Evolutionary conservation across 2,797 vertebrate species (phyloP).

Genomic region (Phalloptychus januarius): DNA sequence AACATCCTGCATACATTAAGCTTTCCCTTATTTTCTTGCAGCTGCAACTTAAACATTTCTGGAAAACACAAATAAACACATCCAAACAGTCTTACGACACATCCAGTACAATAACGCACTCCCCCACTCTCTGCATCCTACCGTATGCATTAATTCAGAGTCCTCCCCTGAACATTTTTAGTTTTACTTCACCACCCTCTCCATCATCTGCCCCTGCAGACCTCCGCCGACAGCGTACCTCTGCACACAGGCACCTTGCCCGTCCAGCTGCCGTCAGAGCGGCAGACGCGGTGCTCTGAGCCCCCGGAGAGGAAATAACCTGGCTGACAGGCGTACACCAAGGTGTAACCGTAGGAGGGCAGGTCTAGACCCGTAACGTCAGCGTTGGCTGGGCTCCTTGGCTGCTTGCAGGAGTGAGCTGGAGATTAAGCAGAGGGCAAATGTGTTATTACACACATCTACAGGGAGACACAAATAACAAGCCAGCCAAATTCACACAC

Average conservation of each 20-base stretch:
- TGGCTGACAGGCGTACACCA: conserved; percentile 94
- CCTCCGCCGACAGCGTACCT: conserved; percentile 77
- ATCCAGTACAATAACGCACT: neutral
- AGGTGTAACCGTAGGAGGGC: conserved; percentile 91
- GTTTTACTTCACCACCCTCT: conserved; percentile 14
- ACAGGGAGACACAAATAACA: conserved; percentile 17
- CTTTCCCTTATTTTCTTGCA: conserved; percentile 19
- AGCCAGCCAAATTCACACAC: conserved; percentile 6
- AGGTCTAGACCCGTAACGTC: conserved; percentile 94
- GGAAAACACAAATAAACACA: neutral
- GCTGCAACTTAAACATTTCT: conserved; percentile 21
- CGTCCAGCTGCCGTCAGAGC: conserved; percentile 94
- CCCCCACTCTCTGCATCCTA: neutral
- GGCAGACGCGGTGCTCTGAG: conserved; percentile 94
- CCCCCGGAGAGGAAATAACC: conserved; percentile 94
- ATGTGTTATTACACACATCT: conserved; percentile 28
- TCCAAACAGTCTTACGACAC: conserved; percentile 6
- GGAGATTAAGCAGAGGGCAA: conserved; percentile 57
- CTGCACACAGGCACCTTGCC: conserved; percentile 96
- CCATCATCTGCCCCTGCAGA: conserved; percentile 24
- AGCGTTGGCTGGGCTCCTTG: conserved; percentile 88
- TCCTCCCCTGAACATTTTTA: conserved; percentile 16
- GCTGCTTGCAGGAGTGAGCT: conserved; percentile 98
- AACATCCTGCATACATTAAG: conserved; percentile 31
- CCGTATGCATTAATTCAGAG: conserved; percentile 1